Percentiles rank a stretch among this genome's conserved stretches.
phyloP scores from a whole-genome alignment of 1,140 invertebrate species.

The Wiebesia pumilae region DNA sequence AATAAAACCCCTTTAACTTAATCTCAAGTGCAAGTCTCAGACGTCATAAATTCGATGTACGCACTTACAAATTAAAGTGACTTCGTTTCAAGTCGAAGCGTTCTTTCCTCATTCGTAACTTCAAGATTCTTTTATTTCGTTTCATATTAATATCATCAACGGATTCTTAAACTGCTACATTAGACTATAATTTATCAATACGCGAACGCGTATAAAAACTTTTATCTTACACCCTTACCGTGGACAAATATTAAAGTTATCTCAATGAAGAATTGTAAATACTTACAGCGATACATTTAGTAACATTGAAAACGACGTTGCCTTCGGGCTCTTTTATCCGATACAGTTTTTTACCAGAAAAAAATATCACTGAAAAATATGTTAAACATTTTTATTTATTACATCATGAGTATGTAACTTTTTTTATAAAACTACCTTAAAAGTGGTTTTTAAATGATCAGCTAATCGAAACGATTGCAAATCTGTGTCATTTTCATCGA shows the following conservation, averaged over 20 bases:
- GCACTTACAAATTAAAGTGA: neutral
- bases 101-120: neutral
- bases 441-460: too few species aligned
- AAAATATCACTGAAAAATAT: slow-evolving; percentile 85
- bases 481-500: too few species aligned
- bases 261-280: neutral
- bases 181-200: too few species aligned
- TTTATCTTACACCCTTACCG: neutral
- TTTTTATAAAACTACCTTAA: too few species aligned
- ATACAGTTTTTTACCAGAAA: slow-evolving; percentile 85
- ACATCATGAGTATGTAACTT: neutral
- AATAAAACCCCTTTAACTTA: neutral
- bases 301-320: slow-evolving; percentile 87
- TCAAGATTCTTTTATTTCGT: neutral
- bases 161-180: neutral
- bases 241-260: neutral
- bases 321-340: slow-evolving; percentile 86
- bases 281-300: slow-evolving; percentile 87
- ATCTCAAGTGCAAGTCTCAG: neutral
- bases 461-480: too few species aligned
- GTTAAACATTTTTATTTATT: slow-evolving; percentile 39
- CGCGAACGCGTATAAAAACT: neutral
- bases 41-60: neutral
- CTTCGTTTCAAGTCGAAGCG: neutral
- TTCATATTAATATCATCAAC: neutral